Conservation (phyloP, 2,888 invertebrate species). For the Chironomus riparius region DNA sequence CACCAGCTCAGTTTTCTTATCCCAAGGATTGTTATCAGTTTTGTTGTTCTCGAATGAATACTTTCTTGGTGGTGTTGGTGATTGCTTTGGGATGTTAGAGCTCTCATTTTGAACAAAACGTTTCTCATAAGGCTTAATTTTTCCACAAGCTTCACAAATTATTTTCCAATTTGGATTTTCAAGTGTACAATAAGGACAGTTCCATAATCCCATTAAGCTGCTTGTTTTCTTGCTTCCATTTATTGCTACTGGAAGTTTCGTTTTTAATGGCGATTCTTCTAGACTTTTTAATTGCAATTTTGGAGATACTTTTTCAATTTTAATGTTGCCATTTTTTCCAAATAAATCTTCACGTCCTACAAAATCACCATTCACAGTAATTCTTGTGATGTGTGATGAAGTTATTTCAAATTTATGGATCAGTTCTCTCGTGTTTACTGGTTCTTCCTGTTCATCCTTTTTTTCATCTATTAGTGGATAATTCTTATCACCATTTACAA, state of each 20-base stretch:
- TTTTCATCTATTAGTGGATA: too few species aligned
- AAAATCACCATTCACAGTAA: not conserved
- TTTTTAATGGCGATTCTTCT: conserved; percentile 36
- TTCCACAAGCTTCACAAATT: conserved; percentile 53
- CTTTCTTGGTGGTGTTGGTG: not conserved
- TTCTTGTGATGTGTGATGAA: conserved; percentile 31
- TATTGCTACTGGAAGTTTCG: conserved; percentile 32
- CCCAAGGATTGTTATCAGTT: conserved; percentile 30
- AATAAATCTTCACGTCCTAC: conserved; percentile 33
- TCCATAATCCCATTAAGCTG: conserved; percentile 40
- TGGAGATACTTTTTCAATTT: conserved; percentile 4
- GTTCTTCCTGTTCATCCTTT: conserved; percentile 30
- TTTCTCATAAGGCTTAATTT: conserved; percentile 42
- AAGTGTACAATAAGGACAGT: conserved; percentile 51
- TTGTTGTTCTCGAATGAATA: not conserved
- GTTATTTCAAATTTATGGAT: conserved; percentile 51
- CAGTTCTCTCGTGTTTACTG: conserved; percentile 45
- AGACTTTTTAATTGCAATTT: conserved; percentile 29
- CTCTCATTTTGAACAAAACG: not conserved
- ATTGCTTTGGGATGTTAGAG: not conserved
- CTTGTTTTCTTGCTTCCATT: conserved; percentile 24
- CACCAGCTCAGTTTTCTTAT: conserved; percentile 32
- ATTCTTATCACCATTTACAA: conserved; percentile 28
- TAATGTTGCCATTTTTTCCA: conserved; percentile 31
- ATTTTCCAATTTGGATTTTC: conserved; percentile 53